Percentiles rank a stretch among this genome's conserved stretches.
Evolutionary conservation across 1,140 invertebrate genomes (phyloP).

Genomic region (Phenacoccus solenopsis): DNA sequence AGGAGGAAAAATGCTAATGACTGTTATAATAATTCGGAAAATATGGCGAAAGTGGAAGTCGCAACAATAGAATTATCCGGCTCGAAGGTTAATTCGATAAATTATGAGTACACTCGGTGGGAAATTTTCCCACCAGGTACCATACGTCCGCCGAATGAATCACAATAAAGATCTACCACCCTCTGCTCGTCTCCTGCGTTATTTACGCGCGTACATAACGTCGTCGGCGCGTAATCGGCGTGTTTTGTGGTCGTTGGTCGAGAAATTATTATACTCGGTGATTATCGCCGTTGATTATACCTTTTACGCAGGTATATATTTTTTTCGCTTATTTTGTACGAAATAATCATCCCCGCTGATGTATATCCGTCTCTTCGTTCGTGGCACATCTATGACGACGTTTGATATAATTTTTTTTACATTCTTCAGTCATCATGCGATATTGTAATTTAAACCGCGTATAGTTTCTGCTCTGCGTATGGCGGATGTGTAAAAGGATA

Average conservation of each 20-base stretch:
- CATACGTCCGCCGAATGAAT: neutral
- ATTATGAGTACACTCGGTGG: neutral
- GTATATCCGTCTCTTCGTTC: no score
- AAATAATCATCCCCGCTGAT: neutral
- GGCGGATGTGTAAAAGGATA: no score
- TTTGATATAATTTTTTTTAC: no score
- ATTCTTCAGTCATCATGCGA: no score
- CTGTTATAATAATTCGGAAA: neutral
- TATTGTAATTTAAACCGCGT: no score
- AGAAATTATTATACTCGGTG: neutral
- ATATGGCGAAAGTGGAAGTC: slow-evolving; percentile 1
- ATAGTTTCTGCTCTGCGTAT: no score
- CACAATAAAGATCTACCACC: no score
- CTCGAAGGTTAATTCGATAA: neutral
- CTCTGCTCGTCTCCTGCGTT: no score
- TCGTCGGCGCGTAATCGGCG: no score
- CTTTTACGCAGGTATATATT: neutral
- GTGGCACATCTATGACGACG: no score
- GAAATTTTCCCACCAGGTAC: neutral
- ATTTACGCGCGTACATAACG: no score
- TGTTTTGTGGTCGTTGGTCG: neutral
- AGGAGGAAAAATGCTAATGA: neutral
- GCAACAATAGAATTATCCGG: neutral
- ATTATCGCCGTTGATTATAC: neutral
- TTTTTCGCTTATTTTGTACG: no score